Conservation (phyloP, 2,797 vertebrate species). For the Nyctalus aviator region DNA sequence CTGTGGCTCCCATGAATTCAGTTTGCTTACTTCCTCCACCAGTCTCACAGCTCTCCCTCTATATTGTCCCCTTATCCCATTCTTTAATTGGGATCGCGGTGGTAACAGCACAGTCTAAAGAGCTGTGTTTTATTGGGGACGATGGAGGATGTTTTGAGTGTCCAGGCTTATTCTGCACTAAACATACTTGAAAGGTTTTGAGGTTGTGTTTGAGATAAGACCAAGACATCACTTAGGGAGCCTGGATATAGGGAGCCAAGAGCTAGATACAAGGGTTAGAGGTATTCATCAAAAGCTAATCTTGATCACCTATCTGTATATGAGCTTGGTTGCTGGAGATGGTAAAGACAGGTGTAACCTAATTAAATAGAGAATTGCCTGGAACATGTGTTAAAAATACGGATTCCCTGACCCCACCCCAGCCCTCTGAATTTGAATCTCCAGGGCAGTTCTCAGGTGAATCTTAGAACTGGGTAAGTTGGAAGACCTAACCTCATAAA, state of each 20-base stretch:
- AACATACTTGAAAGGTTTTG: constrained; percentile 46
- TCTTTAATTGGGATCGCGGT: neutral
- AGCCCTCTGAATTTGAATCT: constrained; percentile 38
- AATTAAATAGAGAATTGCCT: constrained; percentile 29
- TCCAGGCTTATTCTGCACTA: constrained; percentile 29
- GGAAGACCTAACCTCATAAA: constrained; percentile 42
- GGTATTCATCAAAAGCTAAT: constrained; percentile 19
- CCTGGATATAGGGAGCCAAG: neutral
- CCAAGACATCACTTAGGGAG: neutral
- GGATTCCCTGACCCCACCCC: neutral
- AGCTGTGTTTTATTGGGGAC: neutral
- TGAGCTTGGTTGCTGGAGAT: constrained; percentile 9
- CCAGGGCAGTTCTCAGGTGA: neutral
- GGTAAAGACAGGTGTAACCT: constrained; percentile 20
- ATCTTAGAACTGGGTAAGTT: constrained; percentile 12
- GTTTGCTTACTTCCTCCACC: neutral
- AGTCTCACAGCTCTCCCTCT: neutral
- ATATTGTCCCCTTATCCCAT: neutral
- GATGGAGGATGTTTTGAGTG: neutral
- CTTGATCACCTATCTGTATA: constrained; percentile 28
- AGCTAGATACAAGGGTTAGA: neutral
- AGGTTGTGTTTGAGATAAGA: constrained; percentile 39
- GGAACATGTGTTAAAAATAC: neutral
- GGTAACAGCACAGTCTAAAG: neutral
- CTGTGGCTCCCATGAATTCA: neutral